Base-by-base conservation (phyloP, 2,113 vertebrate species). In the Hemibagrus wyckioides region DNA sequence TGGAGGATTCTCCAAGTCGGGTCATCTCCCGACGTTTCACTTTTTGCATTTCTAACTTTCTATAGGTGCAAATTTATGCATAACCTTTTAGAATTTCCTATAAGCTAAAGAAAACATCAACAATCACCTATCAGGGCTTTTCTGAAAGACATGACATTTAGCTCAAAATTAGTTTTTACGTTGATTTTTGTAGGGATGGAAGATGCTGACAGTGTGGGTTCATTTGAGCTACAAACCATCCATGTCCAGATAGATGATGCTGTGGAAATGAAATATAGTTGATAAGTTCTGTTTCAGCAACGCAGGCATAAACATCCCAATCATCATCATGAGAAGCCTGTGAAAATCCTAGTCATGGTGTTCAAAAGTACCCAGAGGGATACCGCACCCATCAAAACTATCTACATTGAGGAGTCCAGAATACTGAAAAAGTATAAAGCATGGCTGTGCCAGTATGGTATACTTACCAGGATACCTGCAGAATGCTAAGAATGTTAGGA, bases 221-320 rank as follows among this genome's bases (percentile, higher is more conserved):
- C 8, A 19, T 23, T 13, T 56, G 50, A 36, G 19, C 33, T 11
- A 56, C 30, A 80, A 79, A 23, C 17, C 8, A 33, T 23, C 9
- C 76, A 54, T 56, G 9, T 36, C 0, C n/a, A 80, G 77, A 80
- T 2, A 56, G 52, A 36, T 36, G 44, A 80, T 21, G 50, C 50
- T 80, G 75, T 77, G 48, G 50, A 80, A 54, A 80, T 54, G 76
- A 56, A 54, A 56, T 10, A 36, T 80, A n/a, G 33, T 80, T 36
- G 30, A 36, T 23, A 56, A 6, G 21, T 59, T 81, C 10, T 81
- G 54, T 21, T 59, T 81, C 52, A 57, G 52, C 30, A 36, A 30
- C 25, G 19, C 50, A 39, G 33, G 21, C 2, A 80, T 52, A 80
- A 80, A 19, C 52, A 41, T 54, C 23, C 30, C 4, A 77, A 17